Conservation (phyloP, 2,797 vertebrate genomes). For the Capromys pilorides region DNA sequence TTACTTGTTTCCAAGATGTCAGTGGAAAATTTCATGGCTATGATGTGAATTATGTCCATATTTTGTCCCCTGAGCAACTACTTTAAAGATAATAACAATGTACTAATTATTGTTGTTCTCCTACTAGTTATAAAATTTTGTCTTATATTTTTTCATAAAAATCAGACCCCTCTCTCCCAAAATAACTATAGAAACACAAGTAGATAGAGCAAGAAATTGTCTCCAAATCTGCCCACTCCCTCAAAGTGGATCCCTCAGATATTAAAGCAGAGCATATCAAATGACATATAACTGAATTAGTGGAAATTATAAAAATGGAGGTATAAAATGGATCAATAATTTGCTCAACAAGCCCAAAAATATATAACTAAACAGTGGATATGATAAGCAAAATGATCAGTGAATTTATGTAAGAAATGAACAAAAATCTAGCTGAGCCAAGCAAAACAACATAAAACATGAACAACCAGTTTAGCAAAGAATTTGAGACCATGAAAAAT, state of each 20-base stretch:
- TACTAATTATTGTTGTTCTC: no score
- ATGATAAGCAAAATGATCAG: background rate
- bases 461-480: background rate
- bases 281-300: background rate
- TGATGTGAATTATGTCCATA: background rate
- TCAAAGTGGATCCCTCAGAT: background rate
- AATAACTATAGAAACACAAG: background rate
- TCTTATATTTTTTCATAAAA: background rate
- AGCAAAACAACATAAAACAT: background rate
- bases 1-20: constrained; percentile 76
- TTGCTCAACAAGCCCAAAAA: background rate
- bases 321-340: background rate
- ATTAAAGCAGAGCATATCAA: background rate
- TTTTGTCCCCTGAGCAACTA: no score
- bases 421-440: background rate
- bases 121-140: background rate
- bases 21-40: constrained; percentile 74
- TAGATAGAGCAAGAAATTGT: background rate
- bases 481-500: background rate
- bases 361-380: background rate
- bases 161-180: background rate
- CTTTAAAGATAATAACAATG: background rate
- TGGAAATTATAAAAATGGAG: background rate
- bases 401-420: background rate
- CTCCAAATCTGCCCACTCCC: background rate